phyloP scores from a whole-genome alignment of 2,888 invertebrate genomes.

The Glomeris marginata region DNA sequence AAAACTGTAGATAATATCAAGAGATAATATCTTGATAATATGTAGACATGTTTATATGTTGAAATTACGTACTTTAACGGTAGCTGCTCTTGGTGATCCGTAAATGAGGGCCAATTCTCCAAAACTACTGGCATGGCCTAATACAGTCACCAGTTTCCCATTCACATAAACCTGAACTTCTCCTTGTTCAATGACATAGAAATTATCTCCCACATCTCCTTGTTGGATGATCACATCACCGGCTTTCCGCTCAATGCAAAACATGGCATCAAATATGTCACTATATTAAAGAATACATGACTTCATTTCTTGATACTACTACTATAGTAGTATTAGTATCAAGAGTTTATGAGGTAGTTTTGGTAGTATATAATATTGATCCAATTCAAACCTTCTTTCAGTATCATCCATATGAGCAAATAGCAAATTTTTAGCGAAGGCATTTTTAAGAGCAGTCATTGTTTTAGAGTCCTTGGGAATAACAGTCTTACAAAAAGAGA shows the following conservation, averaged over 20 bases:
- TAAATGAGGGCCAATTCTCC: slow-evolving; percentile 98
- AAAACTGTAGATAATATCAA: too few relatives aligned
- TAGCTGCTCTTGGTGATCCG: slow-evolving; percentile 97
- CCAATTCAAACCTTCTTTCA: slow-evolving; percentile 45
- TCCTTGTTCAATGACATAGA: slow-evolving; percentile 96
- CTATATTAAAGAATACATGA: slow-evolving; percentile 24
- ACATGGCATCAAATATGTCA: slow-evolving; percentile 99
- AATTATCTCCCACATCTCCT: slow-evolving; percentile 96
- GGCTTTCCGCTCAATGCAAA: slow-evolving; percentile 83
- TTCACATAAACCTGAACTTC: slow-evolving; percentile 80
- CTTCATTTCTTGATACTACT: too few relatives aligned
- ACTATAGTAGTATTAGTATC: background rate
- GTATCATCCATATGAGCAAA: slow-evolving; percentile 97
- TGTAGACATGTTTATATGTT: background rate
- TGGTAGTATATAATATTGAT: background rate
- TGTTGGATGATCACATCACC: slow-evolving; percentile 95
- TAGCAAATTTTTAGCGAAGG: slow-evolving; percentile 94
- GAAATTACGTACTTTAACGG: slow-evolving; percentile 56
- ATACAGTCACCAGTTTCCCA: slow-evolving; percentile 63
- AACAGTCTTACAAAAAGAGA: slow-evolving; percentile 35
- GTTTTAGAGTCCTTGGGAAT: slow-evolving; percentile 99
- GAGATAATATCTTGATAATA: background rate
- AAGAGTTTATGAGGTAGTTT: background rate
- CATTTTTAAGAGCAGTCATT: slow-evolving; percentile 93
- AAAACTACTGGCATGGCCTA: slow-evolving; percentile 95